phyloP scores from a whole-genome alignment of 2,888 invertebrate genomes.

The Xestia xanthographa region DNA sequence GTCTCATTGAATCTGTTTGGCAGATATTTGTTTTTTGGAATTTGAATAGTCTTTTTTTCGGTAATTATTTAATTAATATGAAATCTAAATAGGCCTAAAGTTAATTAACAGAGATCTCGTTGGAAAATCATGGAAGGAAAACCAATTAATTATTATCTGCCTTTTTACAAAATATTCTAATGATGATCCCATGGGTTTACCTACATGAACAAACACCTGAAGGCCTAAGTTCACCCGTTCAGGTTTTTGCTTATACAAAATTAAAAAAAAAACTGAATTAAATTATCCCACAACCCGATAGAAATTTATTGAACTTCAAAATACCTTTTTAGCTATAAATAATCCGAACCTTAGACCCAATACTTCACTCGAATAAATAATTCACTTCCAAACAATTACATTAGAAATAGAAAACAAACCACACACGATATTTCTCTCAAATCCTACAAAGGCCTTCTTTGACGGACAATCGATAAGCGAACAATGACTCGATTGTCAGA shows the following conservation, averaged over 20 bases:
- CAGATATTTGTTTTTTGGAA: not conserved
- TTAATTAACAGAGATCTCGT: not conserved
- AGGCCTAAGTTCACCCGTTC: not conserved
- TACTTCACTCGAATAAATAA: slow-evolving; percentile 51
- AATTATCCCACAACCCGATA: not conserved
- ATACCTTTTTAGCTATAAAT: slow-evolving; percentile 39
- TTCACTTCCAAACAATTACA: slow-evolving; percentile 59
- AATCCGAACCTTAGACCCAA: slow-evolving; percentile 23
- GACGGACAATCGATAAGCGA: slow-evolving; percentile 73
- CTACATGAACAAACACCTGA: not conserved
- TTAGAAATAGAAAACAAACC: slow-evolving; percentile 54
- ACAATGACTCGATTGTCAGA: slow-evolving; percentile 78
- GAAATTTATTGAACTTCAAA: slow-evolving; percentile 7
- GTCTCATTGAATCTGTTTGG: not conserved
- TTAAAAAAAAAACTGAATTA: not conserved
- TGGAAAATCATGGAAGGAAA: not conserved
- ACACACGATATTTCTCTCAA: slow-evolving; percentile 55
- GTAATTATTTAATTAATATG: not conserved
- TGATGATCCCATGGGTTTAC: not conserved
- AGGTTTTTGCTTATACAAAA: not conserved
- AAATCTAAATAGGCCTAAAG: not conserved
- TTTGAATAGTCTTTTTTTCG: not conserved
- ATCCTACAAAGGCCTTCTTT: slow-evolving; percentile 67
- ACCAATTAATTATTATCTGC: not conserved
- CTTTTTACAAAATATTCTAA: not conserved